These are phyloP conservation scores for Drosophila mayaguana DNA, from an alignment of 2,888 invertebrate species.

Conservation along the genomic window DNA sequence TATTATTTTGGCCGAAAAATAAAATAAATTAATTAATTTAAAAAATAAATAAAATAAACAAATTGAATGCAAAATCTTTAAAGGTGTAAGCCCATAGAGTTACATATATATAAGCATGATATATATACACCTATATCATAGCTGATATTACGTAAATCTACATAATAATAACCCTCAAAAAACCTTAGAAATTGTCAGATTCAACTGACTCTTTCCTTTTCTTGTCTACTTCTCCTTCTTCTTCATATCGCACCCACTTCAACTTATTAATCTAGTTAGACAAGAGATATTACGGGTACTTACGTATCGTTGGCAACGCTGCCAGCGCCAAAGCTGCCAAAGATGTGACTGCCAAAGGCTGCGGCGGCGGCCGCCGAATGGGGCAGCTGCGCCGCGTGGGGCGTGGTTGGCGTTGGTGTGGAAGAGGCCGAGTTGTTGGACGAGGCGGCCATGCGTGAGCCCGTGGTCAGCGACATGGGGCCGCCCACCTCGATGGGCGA, in stretches of 20 bases:
- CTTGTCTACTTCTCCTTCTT: too few species aligned
- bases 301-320: conserved; percentile 85
- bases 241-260: not conserved
- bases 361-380: conserved; percentile 86
- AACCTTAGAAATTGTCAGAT: too few species aligned
- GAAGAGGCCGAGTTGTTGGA: conserved; percentile 73
- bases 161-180: too few species aligned
- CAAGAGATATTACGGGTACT: conserved; percentile 67
- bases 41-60: too few species aligned
- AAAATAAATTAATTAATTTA: too few species aligned
- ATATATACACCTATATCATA: too few species aligned
- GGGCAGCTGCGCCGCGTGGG: conserved; percentile 76
- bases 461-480: conserved; percentile 84
- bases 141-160: too few species aligned
- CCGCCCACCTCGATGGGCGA: conserved; percentile 87
- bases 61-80: too few species aligned
- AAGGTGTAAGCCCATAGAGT: too few species aligned
- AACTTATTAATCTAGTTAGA: not conserved
- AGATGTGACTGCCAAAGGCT: conserved; percentile 88
- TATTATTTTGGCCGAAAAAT: too few species aligned
- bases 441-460: conserved; percentile 63
- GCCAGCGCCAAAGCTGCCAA: conserved; percentile 86
- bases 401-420: conserved; percentile 77
- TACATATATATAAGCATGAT: too few species aligned
- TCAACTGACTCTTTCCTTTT: too few species aligned